Evolutionary conservation across 2,113 vertebrate species (phyloP).

Genomic region (Peromyscus californicus): DNA sequence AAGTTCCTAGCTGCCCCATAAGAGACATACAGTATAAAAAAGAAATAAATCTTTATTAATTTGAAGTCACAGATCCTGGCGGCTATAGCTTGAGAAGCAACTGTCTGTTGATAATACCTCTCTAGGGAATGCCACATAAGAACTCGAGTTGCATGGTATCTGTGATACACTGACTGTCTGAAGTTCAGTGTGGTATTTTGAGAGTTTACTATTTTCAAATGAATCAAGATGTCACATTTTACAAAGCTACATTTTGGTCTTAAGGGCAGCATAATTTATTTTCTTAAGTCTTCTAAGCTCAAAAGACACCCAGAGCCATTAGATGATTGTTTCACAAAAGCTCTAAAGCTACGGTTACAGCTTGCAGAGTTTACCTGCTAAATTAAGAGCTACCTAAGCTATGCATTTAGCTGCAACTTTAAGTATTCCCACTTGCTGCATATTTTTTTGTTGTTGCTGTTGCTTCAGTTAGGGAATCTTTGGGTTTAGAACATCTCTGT

Average conservation of each 20-base stretch:
- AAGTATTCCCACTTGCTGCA: neutral
- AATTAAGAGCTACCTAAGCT: neutral
- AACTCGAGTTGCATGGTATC: neutral
- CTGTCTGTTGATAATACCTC: neutral
- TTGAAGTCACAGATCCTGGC: conserved; percentile 13
- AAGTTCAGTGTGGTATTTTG: neutral
- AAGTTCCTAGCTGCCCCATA: neutral
- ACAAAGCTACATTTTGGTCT: conserved; percentile 40
- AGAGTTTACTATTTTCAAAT: conserved; percentile 57
- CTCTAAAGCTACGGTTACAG: conserved; percentile 8
- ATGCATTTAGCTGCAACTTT: neutral
- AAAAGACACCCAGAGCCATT: neutral
- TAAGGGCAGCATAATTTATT: conserved; percentile 20
- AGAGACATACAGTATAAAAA: neutral
- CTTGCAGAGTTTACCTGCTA: neutral
- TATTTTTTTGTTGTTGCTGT: neutral
- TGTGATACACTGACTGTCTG: neutral
- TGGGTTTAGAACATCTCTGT: conserved; percentile 14
- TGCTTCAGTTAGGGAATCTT: conserved; percentile 9
- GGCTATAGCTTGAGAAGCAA: neutral
- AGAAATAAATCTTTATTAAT: conserved; percentile 19
- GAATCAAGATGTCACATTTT: conserved; percentile 48
- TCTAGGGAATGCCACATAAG: neutral
- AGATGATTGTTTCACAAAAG: conserved; percentile 2
- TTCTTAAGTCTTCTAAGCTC: neutral